Evolutionary conservation across 2,113 vertebrate species (phyloP).

Genomic region (Aix galericulata): DNA sequence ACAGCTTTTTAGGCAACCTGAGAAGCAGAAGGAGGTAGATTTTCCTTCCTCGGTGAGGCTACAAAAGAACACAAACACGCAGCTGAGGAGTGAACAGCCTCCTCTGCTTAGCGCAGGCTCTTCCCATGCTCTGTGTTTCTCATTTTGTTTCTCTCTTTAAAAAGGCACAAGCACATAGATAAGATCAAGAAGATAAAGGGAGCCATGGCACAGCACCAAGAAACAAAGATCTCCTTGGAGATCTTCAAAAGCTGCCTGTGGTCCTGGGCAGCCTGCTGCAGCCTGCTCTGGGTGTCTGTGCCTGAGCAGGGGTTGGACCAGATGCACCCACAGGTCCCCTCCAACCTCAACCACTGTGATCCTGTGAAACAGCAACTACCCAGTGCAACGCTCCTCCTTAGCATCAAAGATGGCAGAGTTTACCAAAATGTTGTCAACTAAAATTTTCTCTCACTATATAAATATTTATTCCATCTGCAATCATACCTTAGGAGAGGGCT

Average conservation of each 20-base stretch:
- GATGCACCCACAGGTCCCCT: background rate
- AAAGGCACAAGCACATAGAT: background rate
- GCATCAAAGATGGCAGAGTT: background rate
- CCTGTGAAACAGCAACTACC: background rate
- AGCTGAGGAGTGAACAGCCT: background rate
- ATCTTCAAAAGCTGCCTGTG: background rate
- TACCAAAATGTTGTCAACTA: background rate
- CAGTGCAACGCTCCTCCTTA: background rate
- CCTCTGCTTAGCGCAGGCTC: background rate
- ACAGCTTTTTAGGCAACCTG: background rate
- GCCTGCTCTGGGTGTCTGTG: too few relatives aligned
- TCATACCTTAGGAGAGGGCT: background rate
- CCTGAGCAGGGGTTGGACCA: background rate
- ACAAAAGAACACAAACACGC: background rate
- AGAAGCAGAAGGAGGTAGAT: background rate
- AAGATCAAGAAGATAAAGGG: background rate
- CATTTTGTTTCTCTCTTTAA: background rate
- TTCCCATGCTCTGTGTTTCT: background rate
- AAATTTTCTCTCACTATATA: background rate
- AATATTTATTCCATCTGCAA: background rate
- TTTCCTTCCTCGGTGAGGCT: background rate
- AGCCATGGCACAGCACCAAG: background rate
- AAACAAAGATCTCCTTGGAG: background rate
- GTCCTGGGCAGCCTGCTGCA: background rate
- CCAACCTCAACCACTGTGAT: background rate